A percentile compares a stretch with the other conserved stretches of the same genome.
phyloP scores from a whole-genome alignment of 1,140 invertebrate genomes.

The Neelides sp. region DNA sequence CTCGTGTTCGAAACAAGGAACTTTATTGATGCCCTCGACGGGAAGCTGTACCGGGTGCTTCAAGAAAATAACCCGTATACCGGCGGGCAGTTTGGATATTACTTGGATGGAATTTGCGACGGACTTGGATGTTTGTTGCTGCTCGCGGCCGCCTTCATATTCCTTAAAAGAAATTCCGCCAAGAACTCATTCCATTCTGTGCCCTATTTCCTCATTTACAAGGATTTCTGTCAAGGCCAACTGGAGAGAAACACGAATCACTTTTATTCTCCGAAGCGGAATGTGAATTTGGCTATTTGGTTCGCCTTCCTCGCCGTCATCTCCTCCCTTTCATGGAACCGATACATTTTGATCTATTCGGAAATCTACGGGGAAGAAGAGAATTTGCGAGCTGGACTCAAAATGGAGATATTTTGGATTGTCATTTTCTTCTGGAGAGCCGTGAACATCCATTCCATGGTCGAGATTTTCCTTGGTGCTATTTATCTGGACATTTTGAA shows the following conservation, averaged over 20 bases:
- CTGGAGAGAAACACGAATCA: neutral
- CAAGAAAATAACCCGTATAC: conserved; percentile 33
- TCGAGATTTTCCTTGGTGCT: conserved; percentile 58
- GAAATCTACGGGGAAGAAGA: conserved; percentile 60
- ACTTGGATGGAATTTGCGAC: conserved; percentile 60
- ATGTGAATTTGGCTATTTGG: conserved; percentile 47
- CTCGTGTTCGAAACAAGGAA: conserved; percentile 60
- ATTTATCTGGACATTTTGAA: conserved; percentile 56
- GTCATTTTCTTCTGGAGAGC: conserved; percentile 62
- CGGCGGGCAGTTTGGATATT: conserved; percentile 43
- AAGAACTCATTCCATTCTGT: neutral
- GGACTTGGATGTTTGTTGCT: conserved; percentile 54
- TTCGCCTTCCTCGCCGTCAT: conserved; percentile 55
- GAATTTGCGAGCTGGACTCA: conserved; percentile 37
- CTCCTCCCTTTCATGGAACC: conserved; percentile 63
- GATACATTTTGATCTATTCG: conserved; percentile 63
- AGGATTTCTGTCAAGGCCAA: neutral
- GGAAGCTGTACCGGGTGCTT: conserved; percentile 56
- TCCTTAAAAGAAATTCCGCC: conserved; percentile 38
- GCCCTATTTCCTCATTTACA: neutral
- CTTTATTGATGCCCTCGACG: conserved; percentile 65
- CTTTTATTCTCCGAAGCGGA: neutral
- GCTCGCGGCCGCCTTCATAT: conserved; percentile 49
- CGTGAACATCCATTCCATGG: conserved; percentile 61
- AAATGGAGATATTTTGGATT: conserved; percentile 44